A percentile compares a stretch with the other conserved stretches of the same genome.
These are phyloP conservation scores for Myxocyprinus asiaticus DNA, from an alignment of 2,113 vertebrate species.

Conservation along the genomic window DNA sequence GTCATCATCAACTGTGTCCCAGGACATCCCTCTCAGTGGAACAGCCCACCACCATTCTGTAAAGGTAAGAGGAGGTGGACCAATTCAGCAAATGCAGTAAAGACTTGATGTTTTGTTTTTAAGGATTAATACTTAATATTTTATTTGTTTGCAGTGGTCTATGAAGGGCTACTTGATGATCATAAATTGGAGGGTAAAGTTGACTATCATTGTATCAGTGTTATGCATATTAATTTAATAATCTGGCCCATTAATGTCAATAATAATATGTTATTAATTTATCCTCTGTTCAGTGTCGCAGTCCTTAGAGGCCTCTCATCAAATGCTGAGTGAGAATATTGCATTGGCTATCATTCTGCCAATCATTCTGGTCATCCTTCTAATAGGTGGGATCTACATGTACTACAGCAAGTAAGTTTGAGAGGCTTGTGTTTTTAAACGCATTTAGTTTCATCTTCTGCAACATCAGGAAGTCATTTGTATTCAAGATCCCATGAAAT, in stretches of 20 bases:
- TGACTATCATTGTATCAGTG: conserved; percentile 7
- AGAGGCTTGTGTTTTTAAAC: not conserved
- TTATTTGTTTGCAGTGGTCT: conserved; percentile 74
- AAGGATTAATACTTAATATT: not conserved
- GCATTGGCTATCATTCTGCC: conserved; percentile 90
- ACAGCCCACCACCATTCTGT: conserved; percentile 88
- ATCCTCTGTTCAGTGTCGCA: conserved; percentile 77
- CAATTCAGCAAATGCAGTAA: not conserved
- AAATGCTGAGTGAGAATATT: conserved; percentile 88
- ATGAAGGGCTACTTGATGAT: conserved; percentile 88
- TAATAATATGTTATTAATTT: conserved; percentile 4
- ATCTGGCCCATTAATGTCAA: not conserved
- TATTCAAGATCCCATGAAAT: too few relatives aligned
- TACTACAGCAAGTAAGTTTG: conserved; percentile 89
- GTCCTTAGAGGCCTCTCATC: conserved; percentile 84
- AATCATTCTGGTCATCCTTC: conserved; percentile 85
- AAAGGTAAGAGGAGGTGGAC: conserved; percentile 76
- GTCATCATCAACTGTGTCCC: conserved; percentile 89
- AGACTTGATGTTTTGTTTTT: not conserved
- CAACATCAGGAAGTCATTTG: too few relatives aligned
- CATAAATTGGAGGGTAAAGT: conserved; percentile 85
- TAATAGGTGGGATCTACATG: conserved; percentile 90
- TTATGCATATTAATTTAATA: not conserved
- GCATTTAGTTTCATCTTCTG: too few relatives aligned
- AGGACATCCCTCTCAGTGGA: conserved; percentile 91